Evolutionary conservation across 2,888 invertebrate species (phyloP).

Genomic region (Zhuqinia jingwanae): DNA sequence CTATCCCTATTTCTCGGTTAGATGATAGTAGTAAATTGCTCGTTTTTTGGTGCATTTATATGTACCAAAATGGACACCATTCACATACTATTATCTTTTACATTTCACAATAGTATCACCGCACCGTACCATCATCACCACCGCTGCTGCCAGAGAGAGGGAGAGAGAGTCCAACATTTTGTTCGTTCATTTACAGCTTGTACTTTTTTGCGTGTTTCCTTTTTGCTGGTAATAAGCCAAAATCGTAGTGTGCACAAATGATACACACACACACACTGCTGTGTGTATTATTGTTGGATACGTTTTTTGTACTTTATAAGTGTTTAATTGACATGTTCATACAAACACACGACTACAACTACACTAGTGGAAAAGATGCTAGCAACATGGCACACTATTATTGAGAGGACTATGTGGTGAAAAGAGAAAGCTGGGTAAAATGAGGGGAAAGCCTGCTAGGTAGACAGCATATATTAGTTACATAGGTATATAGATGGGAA

Average conservation of each 20-base stretch:
- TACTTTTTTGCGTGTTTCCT: background rate
- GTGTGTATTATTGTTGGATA: constrained; percentile 4
- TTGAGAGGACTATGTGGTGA: too few species aligned
- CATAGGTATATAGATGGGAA: background rate
- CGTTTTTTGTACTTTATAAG: constrained; percentile 26
- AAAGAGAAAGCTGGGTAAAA: background rate
- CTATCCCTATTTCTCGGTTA: constrained; percentile 1
- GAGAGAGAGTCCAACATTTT: too few species aligned
- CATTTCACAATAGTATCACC: constrained; percentile 9
- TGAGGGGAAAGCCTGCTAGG: background rate
- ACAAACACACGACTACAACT: background rate
- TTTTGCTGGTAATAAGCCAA: constrained; percentile 37
- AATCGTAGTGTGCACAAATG: background rate
- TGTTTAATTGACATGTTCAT: constrained; percentile 36
- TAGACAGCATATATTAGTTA: too few species aligned
- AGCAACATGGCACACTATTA: too few species aligned
- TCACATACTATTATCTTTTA: background rate
- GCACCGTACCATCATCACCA: background rate
- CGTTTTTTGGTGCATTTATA: constrained; percentile 4
- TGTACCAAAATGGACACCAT: too few species aligned
- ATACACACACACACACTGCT: too few species aligned
- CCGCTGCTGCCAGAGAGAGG: too few species aligned
- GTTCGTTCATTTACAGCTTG: background rate
- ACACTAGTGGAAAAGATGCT: too few species aligned
- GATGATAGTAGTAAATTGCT: background rate